Percentiles rank a stretch among this genome's conserved stretches.
Evolutionary conservation across 2,888 invertebrate species (phyloP).

Genomic region (Epsilonema sp.): DNA sequence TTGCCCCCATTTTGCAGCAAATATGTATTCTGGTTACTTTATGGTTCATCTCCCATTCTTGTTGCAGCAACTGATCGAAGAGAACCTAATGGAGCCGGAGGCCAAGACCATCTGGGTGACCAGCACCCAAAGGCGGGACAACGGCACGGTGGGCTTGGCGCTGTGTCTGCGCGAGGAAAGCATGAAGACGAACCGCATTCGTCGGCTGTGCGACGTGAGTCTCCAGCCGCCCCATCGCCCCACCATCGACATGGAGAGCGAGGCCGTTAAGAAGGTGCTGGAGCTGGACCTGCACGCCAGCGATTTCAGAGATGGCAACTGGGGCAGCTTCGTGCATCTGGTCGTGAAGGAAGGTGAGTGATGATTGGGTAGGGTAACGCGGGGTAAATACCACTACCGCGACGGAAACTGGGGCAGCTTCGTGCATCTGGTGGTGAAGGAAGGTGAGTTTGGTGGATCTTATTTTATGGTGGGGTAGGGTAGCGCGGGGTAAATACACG

Average conservation of each 20-base stretch:
- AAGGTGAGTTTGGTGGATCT: slow-evolving; percentile 37
- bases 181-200: slow-evolving; percentile 24
- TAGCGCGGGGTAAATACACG: too few relatives aligned
- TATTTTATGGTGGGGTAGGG: too few relatives aligned
- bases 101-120: slow-evolving; percentile 41
- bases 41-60: too few relatives aligned
- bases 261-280: slow-evolving; percentile 21
- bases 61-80: slow-evolving; percentile 40
- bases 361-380: background rate
- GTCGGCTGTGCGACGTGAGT: slow-evolving; percentile 22
- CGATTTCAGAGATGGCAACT: slow-evolving; percentile 53
- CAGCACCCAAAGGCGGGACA: slow-evolving; percentile 39
- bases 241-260: slow-evolving; percentile 11
- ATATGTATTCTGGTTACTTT: too few relatives aligned
- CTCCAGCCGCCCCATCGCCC: slow-evolving; percentile 18
- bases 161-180: slow-evolving; percentile 47
- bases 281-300: slow-evolving; percentile 61
- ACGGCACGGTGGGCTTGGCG: slow-evolving; percentile 66
- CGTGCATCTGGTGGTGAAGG: slow-evolving; percentile 52
- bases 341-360: slow-evolving; percentile 40
- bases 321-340: slow-evolving; percentile 72
- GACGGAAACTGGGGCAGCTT: slow-evolving; percentile 64
- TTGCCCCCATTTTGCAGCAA: too few relatives aligned
- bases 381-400: too few relatives aligned
- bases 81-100: slow-evolving; percentile 43